phyloP scores from a whole-genome alignment of 2,888 invertebrate genomes.

The Rhogogaster chlorosoma region DNA sequence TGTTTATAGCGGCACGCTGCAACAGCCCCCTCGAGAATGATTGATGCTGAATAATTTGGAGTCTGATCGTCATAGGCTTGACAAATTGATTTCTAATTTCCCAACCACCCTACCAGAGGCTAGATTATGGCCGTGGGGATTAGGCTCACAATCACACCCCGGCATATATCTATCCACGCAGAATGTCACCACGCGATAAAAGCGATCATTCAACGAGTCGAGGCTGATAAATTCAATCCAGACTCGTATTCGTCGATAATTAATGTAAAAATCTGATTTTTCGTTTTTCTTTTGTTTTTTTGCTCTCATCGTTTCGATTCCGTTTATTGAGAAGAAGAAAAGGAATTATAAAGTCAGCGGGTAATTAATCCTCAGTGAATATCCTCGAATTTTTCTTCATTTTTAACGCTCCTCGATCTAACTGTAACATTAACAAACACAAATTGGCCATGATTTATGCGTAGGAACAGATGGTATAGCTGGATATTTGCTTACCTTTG shows the following conservation, averaged over 20 bases:
- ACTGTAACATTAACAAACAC: not conserved
- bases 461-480: not conserved
- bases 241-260: constrained; percentile 6
- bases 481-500: not conserved
- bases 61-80: constrained; percentile 2
- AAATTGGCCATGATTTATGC: not conserved
- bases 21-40: not conserved
- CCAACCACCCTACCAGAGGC: not conserved
- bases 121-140: not conserved
- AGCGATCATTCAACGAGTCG: not conserved
- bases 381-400: not conserved
- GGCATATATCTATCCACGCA: not conserved
- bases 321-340: not conserved
- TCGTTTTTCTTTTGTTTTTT: not conserved
- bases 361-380: not conserved
- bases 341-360: not conserved
- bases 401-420: not conserved
- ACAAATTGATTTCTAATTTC: constrained; percentile 41
- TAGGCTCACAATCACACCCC: not conserved
- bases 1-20: not conserved
- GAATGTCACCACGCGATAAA: constrained; percentile 14
- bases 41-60: constrained; percentile 22
- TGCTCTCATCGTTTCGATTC: not conserved
- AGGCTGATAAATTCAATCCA: not conserved
- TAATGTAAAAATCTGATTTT: not conserved